Evolutionary conservation across 2,797 vertebrate genomes (phyloP), one percentile per base, ranked within the genome.

Genomic region (Macropodus opercularis): DNA sequence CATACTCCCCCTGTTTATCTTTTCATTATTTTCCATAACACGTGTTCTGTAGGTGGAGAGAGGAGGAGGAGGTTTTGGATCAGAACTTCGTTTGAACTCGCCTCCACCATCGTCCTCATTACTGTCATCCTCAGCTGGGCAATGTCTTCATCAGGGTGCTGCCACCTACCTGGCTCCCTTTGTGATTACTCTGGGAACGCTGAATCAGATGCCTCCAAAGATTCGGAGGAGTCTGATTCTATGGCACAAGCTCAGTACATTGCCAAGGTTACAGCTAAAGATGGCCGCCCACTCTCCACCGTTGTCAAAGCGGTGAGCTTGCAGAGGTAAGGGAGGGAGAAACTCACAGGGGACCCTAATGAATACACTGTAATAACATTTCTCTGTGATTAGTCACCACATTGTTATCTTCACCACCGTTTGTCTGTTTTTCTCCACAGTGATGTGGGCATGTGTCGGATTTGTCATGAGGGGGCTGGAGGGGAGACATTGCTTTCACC

Each of bases 371-470:
- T 55, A 32, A 46, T 53, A 49, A 22, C 34, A 31, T 2, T 47
- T n/a, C 32, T 15, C 17, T 51, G 39, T 53, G 24, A 3, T 46
- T 69, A 17, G 54, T 26, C 51, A 23, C 56, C 24, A 29, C 32
- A 8, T 40, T 19, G 6, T 22, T 9, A 7, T 42, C 44, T 63
- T 51, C 9, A 43, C 23, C 48, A 3, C n/a, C 24, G 49, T 42
- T 12, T 34, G 15, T n/a, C 23, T 61, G 34, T 41, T 15, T 49
- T 54, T 21, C 13, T 53, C 32, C 51, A 1, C 61, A 98, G 97
- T 2, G 96, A 99, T 36, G 94, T 95, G 31, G 96, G 96, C 31
- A 98, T 99, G 91, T 99, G 97, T 87, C 95, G 97, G 44, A 99
- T 99, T 87, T 99, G 97, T 88, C 97, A 99, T 0, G 97, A 99